A percentile compares a stretch with the other conserved stretches of the same genome.
Conservation (phyloP, 2,888 invertebrate species). For the Ptilodon capucinus region DNA sequence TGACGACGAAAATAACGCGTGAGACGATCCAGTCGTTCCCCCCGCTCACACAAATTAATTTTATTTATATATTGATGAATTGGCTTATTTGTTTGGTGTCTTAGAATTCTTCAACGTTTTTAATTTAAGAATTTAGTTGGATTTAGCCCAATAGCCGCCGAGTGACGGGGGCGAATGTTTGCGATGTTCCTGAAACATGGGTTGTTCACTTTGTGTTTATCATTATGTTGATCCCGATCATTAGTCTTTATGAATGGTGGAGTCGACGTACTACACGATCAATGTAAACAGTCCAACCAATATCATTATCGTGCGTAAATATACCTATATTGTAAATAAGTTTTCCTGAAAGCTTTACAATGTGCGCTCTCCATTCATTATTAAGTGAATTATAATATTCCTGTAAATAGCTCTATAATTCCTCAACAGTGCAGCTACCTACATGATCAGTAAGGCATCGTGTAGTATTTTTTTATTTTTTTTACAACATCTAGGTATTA, state of each 20-base stretch:
- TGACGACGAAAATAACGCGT: slow-evolving; percentile 74
- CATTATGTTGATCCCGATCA: not conserved
- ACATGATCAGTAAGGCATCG: not conserved
- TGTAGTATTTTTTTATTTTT: slow-evolving; percentile 3
- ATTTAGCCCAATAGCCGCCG: slow-evolving; percentile 20
- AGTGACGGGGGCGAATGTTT: not conserved
- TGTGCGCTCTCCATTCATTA: not conserved
- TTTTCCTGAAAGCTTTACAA: slow-evolving; percentile 3
- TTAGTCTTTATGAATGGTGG: not conserved
- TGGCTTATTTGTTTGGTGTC: slow-evolving; percentile 62
- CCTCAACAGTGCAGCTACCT: not conserved
- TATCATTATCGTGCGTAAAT: slow-evolving; percentile 5
- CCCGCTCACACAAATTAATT: slow-evolving; percentile 69
- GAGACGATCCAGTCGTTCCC: slow-evolving; percentile 65
- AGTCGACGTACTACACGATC: not conserved
- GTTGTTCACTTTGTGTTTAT: slow-evolving; percentile 1
- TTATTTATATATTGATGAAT: slow-evolving; percentile 79
- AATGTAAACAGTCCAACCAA: slow-evolving; percentile 8
- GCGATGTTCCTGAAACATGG: not conserved
- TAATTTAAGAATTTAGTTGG: slow-evolving; percentile 10
- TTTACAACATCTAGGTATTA: slow-evolving; percentile 39
- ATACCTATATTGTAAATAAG: not conserved
- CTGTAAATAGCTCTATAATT: not conserved
- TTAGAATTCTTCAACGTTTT: slow-evolving; percentile 19
- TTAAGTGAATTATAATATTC: not conserved